Base-by-base conservation (phyloP, 2,797 vertebrate species). In the Argyrosomus regius region DNA sequence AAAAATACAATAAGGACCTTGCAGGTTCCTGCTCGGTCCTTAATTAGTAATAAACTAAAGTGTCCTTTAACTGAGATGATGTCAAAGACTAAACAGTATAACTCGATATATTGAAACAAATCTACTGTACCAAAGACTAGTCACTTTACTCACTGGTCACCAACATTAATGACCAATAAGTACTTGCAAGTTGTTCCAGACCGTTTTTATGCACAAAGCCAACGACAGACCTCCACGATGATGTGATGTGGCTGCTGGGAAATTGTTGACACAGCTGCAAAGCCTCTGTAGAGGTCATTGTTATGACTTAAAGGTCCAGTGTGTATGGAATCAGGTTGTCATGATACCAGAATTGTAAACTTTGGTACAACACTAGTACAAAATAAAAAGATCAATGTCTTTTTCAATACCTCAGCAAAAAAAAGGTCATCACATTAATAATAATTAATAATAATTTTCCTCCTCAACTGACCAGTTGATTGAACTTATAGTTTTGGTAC, bases 1-100 rank as follows among this genome's bases (percentile, higher is more conserved):
- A 22, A n/a, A n/a, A n/a, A n/a, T n/a, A n/a, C n/a, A n/a, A n/a
- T n/a, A n/a, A n/a, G n/a, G n/a, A n/a, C n/a, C n/a, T n/a, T n/a
- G n/a, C n/a, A n/a, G n/a, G n/a, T n/a, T n/a, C n/a, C n/a, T n/a
- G n/a, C n/a, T n/a, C n/a, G n/a, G n/a, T n/a, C n/a, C n/a, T n/a
- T n/a, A n/a, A 56, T 2, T 50, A 35, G 3, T 7, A 12, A 39
- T 54, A 31, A 71, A 16, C 49, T 56, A 0, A 76, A 82, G 70
- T 78, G 71, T 73, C 64, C 65, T 82, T 63, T 20, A 50, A 57
- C 9, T 56, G 46, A 61, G 14, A 65, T 35, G 9, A 62, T 73
- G 50, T 63, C 41, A 66, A 66, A 79, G n/a, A 58, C 49, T 5
- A 11, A 22, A 53, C 6, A 6, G 28, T 64, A 45, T 22, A 64